Evolutionary conservation across 2,888 invertebrate species (phyloP).

Genomic region (Campopleginae sp.): DNA sequence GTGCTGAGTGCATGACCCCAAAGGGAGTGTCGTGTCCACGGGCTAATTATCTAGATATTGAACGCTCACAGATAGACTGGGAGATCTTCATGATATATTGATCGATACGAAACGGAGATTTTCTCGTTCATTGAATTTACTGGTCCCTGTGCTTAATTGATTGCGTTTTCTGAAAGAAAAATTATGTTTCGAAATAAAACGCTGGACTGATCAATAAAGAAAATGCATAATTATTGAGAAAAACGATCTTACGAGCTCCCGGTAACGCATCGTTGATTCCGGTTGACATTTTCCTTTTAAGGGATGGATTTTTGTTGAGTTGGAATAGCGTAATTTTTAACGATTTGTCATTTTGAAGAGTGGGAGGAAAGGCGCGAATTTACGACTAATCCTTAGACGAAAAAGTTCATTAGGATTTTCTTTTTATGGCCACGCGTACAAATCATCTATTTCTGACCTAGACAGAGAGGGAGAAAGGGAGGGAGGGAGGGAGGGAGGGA

Average conservation of each 20-base stretch:
- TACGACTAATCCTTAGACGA: conserved; percentile 27
- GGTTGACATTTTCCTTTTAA: not conserved
- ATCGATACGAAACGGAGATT: not conserved
- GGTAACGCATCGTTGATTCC: not conserved
- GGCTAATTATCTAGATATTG: too few relatives aligned
- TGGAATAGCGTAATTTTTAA: too few relatives aligned
- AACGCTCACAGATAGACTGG: too few relatives aligned
- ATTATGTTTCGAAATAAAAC: not conserved
- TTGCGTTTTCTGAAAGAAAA: too few relatives aligned
- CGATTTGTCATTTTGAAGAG: conserved; percentile 3
- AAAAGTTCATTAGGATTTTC: conserved; percentile 34
- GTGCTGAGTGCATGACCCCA: too few relatives aligned
- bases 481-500: not conserved
- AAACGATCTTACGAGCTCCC: not conserved
- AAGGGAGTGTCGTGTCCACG: too few relatives aligned
- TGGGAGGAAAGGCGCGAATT: conserved; percentile 59
- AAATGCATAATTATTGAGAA: not conserved
- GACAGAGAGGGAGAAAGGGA: conserved; percentile 30
- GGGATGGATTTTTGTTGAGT: not conserved
- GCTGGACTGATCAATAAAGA: not conserved
- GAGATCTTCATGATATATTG: not conserved
- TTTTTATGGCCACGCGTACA: conserved; percentile 56
- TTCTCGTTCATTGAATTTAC: not conserved
- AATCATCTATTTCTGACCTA: conserved; percentile 59
- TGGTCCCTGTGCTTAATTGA: not conserved